phyloP scores from a whole-genome alignment of 1,140 invertebrate species.

The Kradibia gibbosae region DNA sequence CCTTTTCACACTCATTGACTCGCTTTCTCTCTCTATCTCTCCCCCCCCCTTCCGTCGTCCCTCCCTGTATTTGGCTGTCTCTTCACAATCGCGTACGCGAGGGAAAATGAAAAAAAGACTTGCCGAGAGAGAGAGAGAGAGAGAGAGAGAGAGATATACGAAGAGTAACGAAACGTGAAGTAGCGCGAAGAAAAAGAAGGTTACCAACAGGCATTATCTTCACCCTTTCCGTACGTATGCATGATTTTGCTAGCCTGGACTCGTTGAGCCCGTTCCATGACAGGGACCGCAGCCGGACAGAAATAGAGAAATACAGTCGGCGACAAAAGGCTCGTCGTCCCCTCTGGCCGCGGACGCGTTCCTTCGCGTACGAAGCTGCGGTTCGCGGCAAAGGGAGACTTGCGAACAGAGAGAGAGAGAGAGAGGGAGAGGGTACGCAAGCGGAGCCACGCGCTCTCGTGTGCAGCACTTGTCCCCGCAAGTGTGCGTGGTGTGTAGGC shows the following conservation, averaged over 20 bases:
- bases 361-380: background rate
- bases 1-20: too few species aligned
- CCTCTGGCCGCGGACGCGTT: background rate
- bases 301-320: background rate
- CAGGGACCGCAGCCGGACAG: background rate
- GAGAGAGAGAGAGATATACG: slow-evolving; percentile 13
- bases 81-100: background rate
- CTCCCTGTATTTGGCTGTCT: background rate
- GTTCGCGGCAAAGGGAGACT: too few species aligned
- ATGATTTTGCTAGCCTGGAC: too few species aligned
- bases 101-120: background rate
- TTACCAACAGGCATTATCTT: background rate
- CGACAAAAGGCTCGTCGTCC: too few species aligned
- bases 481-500: too few species aligned
- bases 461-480: background rate
- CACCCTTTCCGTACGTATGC: background rate
- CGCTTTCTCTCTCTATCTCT: background rate
- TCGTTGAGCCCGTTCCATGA: background rate
- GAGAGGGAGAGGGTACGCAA: too few species aligned
- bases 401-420: too few species aligned
- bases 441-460: background rate
- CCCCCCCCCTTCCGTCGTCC: background rate
- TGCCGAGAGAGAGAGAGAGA: background rate
- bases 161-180: background rate
- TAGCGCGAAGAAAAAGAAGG: background rate